These are phyloP conservation scores for Fringilla coelebs DNA, from an alignment of 2,797 vertebrate genomes.

Conservation along the genomic window DNA sequence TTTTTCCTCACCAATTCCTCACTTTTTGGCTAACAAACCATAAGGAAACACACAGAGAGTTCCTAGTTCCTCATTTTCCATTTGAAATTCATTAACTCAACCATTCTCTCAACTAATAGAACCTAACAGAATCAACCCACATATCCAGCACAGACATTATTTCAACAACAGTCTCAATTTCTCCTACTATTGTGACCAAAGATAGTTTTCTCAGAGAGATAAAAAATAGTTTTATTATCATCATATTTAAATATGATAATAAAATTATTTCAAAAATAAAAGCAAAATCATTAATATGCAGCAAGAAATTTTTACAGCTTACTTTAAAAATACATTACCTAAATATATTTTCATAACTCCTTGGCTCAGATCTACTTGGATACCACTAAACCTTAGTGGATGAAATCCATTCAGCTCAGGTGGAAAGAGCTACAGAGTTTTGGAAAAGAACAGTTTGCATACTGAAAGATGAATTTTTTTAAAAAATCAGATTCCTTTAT, in stretches of 20 bases:
- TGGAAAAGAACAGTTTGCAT: neutral
- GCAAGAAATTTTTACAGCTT: neutral
- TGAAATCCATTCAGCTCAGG: neutral
- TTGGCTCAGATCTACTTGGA: neutral
- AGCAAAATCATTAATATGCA: neutral
- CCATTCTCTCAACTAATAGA: neutral
- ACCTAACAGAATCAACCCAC: neutral
- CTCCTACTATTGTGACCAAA: neutral
- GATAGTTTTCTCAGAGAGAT: neutral
- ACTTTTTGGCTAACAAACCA: neutral
- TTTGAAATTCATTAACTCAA: neutral
- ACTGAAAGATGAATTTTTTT: neutral
- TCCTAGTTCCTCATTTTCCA: neutral
- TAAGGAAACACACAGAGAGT: neutral
- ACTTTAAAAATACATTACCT: neutral
- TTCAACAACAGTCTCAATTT: neutral
- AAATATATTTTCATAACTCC: neutral
- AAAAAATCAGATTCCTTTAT: neutral
- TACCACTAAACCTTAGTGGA: neutral
- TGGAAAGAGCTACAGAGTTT: neutral
- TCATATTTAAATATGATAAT: no score
- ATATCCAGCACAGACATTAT: neutral
- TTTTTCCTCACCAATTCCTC: neutral
- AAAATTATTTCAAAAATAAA: no score
- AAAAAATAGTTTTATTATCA: neutral